Percentiles rank a stretch among this genome's conserved stretches.
These are phyloP conservation scores for Punctoribates punctum DNA, from an alignment of 2,888 invertebrate species.

Conservation along the genomic window DNA sequence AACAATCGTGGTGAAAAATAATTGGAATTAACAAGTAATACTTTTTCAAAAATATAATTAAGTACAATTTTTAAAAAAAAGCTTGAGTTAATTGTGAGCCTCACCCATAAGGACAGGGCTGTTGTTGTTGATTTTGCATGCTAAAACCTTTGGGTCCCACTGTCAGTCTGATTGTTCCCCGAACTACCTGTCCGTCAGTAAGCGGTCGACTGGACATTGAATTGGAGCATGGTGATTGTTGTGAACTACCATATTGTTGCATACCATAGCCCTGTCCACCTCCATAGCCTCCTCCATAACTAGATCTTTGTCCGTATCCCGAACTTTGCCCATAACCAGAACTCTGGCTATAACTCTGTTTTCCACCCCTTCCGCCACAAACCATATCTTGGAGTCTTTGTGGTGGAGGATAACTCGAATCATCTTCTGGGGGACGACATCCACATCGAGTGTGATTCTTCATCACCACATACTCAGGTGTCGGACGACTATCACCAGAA, in stretches of 20 bases:
- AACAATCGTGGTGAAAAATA: too few species aligned
- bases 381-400: not conserved
- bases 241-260: not conserved
- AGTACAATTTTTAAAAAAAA: too few species aligned
- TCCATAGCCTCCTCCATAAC: not conserved
- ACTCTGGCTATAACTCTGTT: not conserved
- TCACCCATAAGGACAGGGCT: constrained; percentile 22
- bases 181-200: constrained; percentile 7
- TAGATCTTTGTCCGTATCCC: not conserved
- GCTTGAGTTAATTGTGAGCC: not conserved
- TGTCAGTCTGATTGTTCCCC: not conserved
- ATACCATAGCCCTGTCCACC: not conserved
- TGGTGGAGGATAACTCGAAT: not conserved
- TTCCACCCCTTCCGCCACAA: not conserved
- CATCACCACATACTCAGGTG: constrained; percentile 2
- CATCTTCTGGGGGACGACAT: not conserved
- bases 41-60: too few species aligned
- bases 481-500: not conserved
- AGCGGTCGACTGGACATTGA: constrained; percentile 6
- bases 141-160: not conserved
- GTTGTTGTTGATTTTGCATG: not conserved
- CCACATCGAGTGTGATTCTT: constrained; percentile 22
- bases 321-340: not conserved
- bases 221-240: not conserved
- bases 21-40: too few species aligned